Evolutionary conservation across 2,888 invertebrate genomes (phyloP).

Genomic region (Coenonympha glycerion): DNA sequence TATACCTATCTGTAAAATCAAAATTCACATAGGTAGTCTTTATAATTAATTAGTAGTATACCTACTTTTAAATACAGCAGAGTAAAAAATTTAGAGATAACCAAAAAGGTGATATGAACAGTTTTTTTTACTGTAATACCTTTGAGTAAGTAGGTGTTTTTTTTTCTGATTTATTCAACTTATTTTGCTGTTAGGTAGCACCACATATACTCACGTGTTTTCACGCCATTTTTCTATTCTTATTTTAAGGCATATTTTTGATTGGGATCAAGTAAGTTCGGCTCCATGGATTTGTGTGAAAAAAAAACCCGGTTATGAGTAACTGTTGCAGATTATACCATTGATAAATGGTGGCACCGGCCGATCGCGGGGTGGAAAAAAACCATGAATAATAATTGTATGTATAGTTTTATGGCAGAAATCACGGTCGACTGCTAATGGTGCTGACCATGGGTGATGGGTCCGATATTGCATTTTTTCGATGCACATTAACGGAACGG

Average conservation of each 20-base stretch:
- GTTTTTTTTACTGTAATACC: too few species aligned
- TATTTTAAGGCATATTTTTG: constrained; percentile 10
- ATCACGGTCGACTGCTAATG: constrained; percentile 64
- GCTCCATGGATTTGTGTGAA: constrained; percentile 42
- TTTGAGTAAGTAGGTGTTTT: too few species aligned
- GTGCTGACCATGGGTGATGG: constrained; percentile 50
- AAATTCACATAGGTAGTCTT: too few species aligned
- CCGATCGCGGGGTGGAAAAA: constrained; percentile 51
- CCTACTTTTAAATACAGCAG: too few species aligned
- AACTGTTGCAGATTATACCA: constrained; percentile 66
- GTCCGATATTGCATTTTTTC: constrained; percentile 60
- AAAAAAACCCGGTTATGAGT: constrained; percentile 62
- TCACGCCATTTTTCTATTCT: not conserved
- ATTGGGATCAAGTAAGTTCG: constrained; percentile 24
- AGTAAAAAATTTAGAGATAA: too few species aligned
- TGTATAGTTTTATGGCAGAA: constrained; percentile 51
- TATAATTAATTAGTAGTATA: too few species aligned
- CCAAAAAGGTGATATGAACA: too few species aligned
- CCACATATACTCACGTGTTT: too few species aligned
- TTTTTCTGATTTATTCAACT: too few species aligned
- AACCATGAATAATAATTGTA: constrained; percentile 64
- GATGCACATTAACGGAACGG: constrained; percentile 60
- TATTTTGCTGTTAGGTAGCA: too few species aligned
- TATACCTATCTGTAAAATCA: too few species aligned
- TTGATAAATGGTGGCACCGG: constrained; percentile 68